Evolutionary conservation across 1,140 invertebrate species (phyloP).

Genomic region (Anastrepha ludens): DNA sequence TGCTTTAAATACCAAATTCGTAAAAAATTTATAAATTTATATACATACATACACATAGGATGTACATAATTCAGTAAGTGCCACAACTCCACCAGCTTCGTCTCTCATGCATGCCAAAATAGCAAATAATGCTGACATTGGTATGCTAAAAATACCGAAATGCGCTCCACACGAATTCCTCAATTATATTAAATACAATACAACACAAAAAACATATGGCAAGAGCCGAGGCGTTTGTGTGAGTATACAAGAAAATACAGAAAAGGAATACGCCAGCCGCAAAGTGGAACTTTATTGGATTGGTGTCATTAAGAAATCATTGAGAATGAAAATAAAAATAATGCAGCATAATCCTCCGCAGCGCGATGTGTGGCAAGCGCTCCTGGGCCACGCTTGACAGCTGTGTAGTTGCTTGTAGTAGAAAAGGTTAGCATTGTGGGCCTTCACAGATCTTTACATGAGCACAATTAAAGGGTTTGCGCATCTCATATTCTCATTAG

Average conservation of each 20-base stretch:
- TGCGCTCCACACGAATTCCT: too few relatives aligned
- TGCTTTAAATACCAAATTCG: too few relatives aligned
- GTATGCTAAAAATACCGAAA: too few relatives aligned
- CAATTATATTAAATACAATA: too few relatives aligned
- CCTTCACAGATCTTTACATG: background rate
- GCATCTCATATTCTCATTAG: background rate
- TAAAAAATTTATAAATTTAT: too few relatives aligned
- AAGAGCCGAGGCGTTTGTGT: background rate
- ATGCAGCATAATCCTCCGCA: background rate
- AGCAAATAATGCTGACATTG: too few relatives aligned
- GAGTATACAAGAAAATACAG: background rate
- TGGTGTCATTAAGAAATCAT: conserved; percentile 22
- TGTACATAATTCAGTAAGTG: too few relatives aligned
- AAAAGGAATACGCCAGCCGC: background rate
- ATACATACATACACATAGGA: too few relatives aligned
- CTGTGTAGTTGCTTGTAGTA: background rate
- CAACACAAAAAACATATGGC: background rate
- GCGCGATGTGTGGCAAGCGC: too few relatives aligned
- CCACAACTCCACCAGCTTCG: too few relatives aligned
- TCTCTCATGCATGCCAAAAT: too few relatives aligned
- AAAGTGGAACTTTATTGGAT: conserved; percentile 20
- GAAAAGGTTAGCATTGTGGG: background rate
- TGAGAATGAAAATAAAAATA: conserved; percentile 30
- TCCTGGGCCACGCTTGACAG: background rate
- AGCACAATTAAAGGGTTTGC: background rate